These are phyloP conservation scores for Dinoponera quadriceps DNA, from an alignment of 1,140 invertebrate species.

Conservation along the genomic window DNA sequence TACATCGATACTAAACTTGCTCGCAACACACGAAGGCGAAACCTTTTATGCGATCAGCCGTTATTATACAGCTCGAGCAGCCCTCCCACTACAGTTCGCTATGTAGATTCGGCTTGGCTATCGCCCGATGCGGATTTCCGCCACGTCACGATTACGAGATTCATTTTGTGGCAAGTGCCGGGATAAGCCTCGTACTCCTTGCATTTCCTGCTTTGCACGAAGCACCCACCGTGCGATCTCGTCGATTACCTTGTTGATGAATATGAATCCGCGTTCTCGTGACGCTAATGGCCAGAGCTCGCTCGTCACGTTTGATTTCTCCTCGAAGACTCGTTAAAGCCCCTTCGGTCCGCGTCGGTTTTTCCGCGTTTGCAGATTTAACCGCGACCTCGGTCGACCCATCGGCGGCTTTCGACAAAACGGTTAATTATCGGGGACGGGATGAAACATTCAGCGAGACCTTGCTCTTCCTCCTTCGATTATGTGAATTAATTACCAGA, in stretches of 20 bases:
- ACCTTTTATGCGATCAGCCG: neutral
- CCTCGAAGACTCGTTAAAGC: conserved; percentile 66
- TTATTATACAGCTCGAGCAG: conserved; percentile 1
- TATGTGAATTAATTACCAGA: conserved; percentile 28
- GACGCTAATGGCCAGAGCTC: conserved; percentile 50
- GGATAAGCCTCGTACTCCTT: conserved; percentile 52
- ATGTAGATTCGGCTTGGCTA: neutral
- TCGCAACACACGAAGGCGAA: neutral
- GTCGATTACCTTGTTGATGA: conserved; percentile 67
- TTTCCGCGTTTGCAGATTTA: neutral
- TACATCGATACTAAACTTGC: neutral
- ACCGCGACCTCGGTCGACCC: neutral
- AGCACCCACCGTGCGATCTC: conserved; percentile 8
- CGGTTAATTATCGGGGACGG: conserved; percentile 15
- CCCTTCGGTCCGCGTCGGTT: conserved; percentile 17
- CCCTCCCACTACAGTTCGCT: neutral
- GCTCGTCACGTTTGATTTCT: conserved; percentile 52
- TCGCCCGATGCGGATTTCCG: neutral
- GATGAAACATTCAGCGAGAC: neutral
- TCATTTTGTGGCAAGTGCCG: conserved; percentile 16
- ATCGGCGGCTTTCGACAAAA: conserved; percentile 12
- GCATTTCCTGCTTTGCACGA: conserved; percentile 59
- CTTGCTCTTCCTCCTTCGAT: neutral
- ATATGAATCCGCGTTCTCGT: conserved; percentile 54
- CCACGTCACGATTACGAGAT: conserved; percentile 25